Evolutionary conservation across 2,113 vertebrate species (phyloP), one percentile per base, ranked within the genome.

Genomic region (Sapajus apella): DNA sequence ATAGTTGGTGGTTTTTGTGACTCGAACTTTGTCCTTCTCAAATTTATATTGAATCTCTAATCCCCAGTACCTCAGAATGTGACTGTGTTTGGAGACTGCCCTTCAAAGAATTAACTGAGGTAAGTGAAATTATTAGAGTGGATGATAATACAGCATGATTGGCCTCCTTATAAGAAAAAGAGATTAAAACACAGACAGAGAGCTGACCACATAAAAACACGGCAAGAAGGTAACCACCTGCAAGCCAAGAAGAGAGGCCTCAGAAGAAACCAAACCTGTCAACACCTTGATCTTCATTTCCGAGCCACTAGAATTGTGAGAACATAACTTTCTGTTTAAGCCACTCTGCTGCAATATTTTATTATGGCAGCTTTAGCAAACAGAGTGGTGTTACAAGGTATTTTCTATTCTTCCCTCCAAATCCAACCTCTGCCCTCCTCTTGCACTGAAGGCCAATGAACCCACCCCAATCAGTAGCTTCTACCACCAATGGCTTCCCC

Each of bases 391-490:
- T 35, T 13, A 52, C 1, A 56, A 16, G 77, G 7, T n/a, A 20
- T 27, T 90, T 72, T 21, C 43, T 40, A 10, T 72, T 40, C 58
- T 6, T 4, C 2, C 7, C 5, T 66, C 32, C 32, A 37, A 64
- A 76, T 23, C 25, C 21, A 52, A 8, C 23, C 5, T 66, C 58
- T 37, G 1, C 10, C 8, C 3, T 52, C 8, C 1, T 92, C 5
- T 32, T 92, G 3, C 2, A 2, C 27, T 5, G 12, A 64, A 50
- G 27, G 6, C n/a, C 17, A 1, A 5, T 16, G 55, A 83, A 40
- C 10, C 10, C 7, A 40, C 6, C 8, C 7, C 6, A 35, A 61
- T 25, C 25, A 2, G 2, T 10, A 30, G 9, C 0, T 58, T 30
- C 30, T 8, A 13, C 55, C 10, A 35, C 8, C 37, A 40, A 21